Percentiles rank a stretch among this genome's conserved stretches.
These are phyloP conservation scores for Amblyornis subalaris DNA, from an alignment of 2,113 vertebrate genomes.

Conservation along the genomic window DNA sequence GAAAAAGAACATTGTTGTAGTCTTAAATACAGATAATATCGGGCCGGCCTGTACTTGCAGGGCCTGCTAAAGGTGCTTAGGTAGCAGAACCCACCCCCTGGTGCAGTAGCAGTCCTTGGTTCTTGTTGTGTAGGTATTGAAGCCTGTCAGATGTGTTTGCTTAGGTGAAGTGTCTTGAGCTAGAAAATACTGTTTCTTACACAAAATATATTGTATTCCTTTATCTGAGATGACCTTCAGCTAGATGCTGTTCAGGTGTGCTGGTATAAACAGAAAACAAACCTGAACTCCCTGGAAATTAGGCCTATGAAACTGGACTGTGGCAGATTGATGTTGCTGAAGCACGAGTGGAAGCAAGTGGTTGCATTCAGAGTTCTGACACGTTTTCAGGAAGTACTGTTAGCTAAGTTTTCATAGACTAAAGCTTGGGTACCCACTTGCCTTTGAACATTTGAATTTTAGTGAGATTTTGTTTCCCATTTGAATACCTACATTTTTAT, in stretches of 20 bases:
- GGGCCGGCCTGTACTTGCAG: not conserved
- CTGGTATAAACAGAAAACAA: not conserved
- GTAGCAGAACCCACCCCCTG: not conserved
- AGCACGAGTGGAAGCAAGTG: not conserved
- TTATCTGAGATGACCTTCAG: not conserved
- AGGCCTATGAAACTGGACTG: rapidly evolving
- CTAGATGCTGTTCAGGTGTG: not conserved
- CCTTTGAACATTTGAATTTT: not conserved
- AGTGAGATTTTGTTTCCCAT: not conserved
- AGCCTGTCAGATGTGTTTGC: not conserved
- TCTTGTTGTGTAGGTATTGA: not conserved
- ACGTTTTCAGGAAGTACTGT: not conserved
- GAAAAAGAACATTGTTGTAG: not conserved
- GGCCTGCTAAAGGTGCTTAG: not conserved
- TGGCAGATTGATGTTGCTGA: not conserved
- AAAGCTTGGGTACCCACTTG: not conserved
- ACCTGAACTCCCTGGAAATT: not conserved
- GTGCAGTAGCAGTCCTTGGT: not conserved
- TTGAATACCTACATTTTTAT: not conserved
- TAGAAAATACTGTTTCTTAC: not conserved
- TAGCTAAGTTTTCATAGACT: not conserved
- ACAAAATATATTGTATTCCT: not conserved
- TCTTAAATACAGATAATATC: not conserved
- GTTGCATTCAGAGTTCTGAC: not conserved
- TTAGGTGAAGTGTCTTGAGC: not conserved